Percentiles rank a stretch among this genome's conserved stretches.
These are phyloP conservation scores for Rhynchonema sp. DNA, from an alignment of 2,888 invertebrate species.

Conservation along the genomic window DNA sequence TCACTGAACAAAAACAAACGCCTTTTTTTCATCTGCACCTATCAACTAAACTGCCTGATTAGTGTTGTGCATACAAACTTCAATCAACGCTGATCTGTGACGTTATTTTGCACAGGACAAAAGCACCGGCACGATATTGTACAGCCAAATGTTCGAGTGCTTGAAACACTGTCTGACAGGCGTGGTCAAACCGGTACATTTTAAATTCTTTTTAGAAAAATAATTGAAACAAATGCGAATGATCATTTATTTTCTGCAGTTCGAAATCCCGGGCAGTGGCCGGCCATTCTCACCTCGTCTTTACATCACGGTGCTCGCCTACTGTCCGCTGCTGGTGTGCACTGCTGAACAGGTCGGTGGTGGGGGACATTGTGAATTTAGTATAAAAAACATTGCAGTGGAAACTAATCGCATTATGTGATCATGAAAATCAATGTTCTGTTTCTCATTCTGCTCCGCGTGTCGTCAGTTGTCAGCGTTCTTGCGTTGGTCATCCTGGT, in stretches of 20 bases:
- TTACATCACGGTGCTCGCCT: slow-evolving; percentile 53
- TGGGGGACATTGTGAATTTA: too few relatives aligned
- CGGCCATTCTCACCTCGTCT: slow-evolving; percentile 44
- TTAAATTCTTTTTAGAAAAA: background rate
- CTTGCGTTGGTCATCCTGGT: too few relatives aligned
- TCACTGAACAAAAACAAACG: too few relatives aligned
- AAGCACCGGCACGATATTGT: slow-evolving; percentile 27
- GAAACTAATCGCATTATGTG: too few relatives aligned
- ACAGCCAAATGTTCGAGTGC: slow-evolving; percentile 27
- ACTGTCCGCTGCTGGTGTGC: slow-evolving; percentile 47
- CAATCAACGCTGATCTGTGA: too few relatives aligned
- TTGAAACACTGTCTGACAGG: slow-evolving; percentile 28
- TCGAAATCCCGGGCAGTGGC: background rate
- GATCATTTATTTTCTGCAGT: background rate
- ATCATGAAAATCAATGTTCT: too few relatives aligned
- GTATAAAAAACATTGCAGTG: too few relatives aligned
- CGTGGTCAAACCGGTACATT: slow-evolving; percentile 27
- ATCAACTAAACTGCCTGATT: background rate
- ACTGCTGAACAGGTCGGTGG: background rate
- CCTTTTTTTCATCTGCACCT: too few relatives aligned
- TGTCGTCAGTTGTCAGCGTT: background rate
- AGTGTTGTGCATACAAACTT: background rate
- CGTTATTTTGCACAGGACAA: slow-evolving; percentile 27
- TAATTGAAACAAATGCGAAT: background rate
- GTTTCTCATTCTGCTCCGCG: background rate